Conservation (phyloP, 2,888 invertebrate species). For the Azorinus chamasolen region DNA sequence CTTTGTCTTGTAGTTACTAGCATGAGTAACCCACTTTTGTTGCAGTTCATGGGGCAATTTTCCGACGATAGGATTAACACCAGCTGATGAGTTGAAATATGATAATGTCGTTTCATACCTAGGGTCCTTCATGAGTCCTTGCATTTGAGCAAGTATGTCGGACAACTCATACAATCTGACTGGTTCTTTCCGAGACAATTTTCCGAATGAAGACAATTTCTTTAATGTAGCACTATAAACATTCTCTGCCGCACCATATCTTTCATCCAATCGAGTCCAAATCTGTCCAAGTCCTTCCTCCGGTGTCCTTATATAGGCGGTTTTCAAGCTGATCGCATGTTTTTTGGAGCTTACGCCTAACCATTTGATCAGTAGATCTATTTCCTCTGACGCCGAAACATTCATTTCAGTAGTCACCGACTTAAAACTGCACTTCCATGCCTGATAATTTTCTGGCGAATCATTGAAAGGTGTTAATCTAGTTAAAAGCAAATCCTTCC, state of each 20-base stretch:
- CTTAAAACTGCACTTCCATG: constrained; percentile 3
- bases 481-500: background rate
- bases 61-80: constrained; percentile 19
- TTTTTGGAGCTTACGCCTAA: constrained; percentile 18
- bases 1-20: constrained; percentile 11
- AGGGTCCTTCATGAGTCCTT: constrained; percentile 15
- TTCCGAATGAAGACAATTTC: constrained; percentile 28
- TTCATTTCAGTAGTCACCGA: constrained; percentile 1
- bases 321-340: constrained; percentile 41
- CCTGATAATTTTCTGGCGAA: background rate
- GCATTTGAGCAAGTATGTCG: constrained; percentile 21
- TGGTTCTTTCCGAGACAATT: constrained; percentile 11
- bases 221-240: constrained; percentile 14
- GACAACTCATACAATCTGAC: constrained; percentile 16
- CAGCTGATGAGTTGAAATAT: constrained; percentile 25
- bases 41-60: constrained; percentile 19
- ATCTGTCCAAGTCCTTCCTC: constrained; percentile 16
- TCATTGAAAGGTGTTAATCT: constrained; percentile 1
- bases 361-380: constrained; percentile 46
- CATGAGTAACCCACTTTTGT: constrained; percentile 23
- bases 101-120: constrained; percentile 10
- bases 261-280: constrained; percentile 39
- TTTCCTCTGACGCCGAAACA: constrained; percentile 11
- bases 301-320: constrained; percentile 24
- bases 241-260: constrained; percentile 41